phyloP scores from a whole-genome alignment of 2,797 vertebrate genomes.

The Labroides dimidiatus region DNA sequence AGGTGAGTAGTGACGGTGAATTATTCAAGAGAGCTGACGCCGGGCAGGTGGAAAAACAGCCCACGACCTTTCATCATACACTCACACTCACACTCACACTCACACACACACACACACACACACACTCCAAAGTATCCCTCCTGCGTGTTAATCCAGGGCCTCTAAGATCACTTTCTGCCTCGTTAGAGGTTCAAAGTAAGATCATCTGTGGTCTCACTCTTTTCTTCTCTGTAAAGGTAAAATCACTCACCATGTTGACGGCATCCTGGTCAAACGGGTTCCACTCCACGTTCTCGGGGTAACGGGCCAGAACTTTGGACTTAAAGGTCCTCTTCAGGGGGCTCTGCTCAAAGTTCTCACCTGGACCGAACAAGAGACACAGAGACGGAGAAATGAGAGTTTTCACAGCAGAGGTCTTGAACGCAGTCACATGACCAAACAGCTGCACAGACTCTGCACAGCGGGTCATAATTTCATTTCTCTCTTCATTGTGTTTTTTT shows the following conservation, averaged over 20 bases:
- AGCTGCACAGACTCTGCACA: constrained; percentile 22
- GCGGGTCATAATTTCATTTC: background rate
- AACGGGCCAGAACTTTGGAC: constrained; percentile 94
- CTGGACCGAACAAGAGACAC: constrained; percentile 67
- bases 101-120: too few species aligned
- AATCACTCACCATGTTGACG: constrained; percentile 91
- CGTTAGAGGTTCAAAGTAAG: too few species aligned
- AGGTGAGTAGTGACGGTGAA: constrained; percentile 69
- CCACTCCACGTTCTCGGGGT: constrained; percentile 93
- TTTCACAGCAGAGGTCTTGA: background rate
- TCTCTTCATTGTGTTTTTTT: too few species aligned
- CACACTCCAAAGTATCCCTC: too few species aligned
- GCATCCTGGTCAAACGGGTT: constrained; percentile 97
- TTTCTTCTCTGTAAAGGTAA: background rate
- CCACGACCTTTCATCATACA: background rate
- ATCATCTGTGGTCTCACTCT: too few species aligned
- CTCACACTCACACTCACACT: constrained; percentile 10
- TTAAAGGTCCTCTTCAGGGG: constrained; percentile 95
- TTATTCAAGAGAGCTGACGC: constrained; percentile 74
- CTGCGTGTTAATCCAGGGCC: too few species aligned
- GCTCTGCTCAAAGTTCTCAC: constrained; percentile 95
- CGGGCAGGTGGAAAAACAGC: constrained; percentile 10
- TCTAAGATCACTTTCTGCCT: too few species aligned
- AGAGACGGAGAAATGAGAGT: background rate
- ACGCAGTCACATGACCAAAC: constrained; percentile 10